These are phyloP conservation scores for Hemibagrus wyckioides DNA, from an alignment of 2,113 vertebrate species.

Conservation along the genomic window DNA sequence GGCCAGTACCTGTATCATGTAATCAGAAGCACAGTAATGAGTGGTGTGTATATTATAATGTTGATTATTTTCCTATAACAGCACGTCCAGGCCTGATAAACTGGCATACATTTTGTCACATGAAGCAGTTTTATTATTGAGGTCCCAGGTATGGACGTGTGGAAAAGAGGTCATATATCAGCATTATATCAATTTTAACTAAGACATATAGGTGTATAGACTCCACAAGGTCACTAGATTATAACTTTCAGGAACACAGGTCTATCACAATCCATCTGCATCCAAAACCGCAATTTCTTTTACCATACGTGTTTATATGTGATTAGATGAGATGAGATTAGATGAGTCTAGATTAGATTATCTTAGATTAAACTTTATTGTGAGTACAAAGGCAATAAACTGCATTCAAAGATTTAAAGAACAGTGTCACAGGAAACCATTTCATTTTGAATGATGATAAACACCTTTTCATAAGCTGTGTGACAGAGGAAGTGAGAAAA, in stretches of 20 bases:
- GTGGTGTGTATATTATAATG: background rate
- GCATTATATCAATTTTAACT: background rate
- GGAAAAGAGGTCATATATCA: background rate
- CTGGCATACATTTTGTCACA: background rate
- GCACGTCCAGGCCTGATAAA: background rate
- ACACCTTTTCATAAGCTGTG: background rate
- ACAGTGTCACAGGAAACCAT: background rate
- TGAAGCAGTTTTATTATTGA: background rate
- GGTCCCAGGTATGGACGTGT: background rate
- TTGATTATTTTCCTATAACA: background rate
- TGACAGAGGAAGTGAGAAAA: background rate
- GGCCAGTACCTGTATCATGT: no score
- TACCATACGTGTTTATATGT: background rate
- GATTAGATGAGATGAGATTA: background rate
- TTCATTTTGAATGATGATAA: background rate
- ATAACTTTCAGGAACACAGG: background rate
- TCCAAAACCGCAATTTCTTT: background rate
- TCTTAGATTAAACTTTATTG: background rate
- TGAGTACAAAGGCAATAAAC: background rate
- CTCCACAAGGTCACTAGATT: background rate
- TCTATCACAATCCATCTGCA: background rate
- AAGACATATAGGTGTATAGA: background rate
- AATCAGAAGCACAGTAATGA: background rate
- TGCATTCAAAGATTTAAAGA: background rate
- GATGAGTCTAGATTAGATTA: no score